Conservation (phyloP, 2,797 vertebrate genomes). For the Hephaestus fuliginosus region DNA sequence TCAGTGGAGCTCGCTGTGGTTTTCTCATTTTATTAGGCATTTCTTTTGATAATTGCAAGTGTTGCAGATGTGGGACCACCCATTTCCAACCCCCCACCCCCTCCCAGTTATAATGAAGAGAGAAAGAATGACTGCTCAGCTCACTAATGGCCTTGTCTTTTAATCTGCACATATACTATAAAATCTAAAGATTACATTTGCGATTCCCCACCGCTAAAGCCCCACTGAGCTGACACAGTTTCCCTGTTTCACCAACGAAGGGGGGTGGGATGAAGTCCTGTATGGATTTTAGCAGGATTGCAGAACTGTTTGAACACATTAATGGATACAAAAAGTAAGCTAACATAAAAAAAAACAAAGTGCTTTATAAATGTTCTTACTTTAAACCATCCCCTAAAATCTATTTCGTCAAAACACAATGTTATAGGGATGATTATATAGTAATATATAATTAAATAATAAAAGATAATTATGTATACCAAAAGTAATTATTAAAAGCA, state of each 20-base stretch:
- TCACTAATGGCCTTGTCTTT: conserved; percentile 52
- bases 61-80: conserved; percentile 18
- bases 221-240: conserved; percentile 62
- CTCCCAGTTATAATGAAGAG: conserved; percentile 20
- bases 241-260: conserved; percentile 50
- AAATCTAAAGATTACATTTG: conserved; percentile 50
- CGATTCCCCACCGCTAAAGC: conserved; percentile 36
- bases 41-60: conserved; percentile 39
- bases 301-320: conserved; percentile 3
- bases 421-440: neutral
- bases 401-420: conserved; percentile 12
- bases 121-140: conserved; percentile 21
- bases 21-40: conserved; percentile 34
- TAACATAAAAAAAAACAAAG: too few relatives aligned
- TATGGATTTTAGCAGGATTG: conserved; percentile 29
- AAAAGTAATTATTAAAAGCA: conserved; percentile 8
- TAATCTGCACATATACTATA: conserved; percentile 46
- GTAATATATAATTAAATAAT: neutral
- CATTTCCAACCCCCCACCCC: conserved; percentile 30
- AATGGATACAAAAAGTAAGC: neutral
- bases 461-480: conserved; percentile 6
- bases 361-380: neutral
- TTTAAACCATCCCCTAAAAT: conserved; percentile 6
- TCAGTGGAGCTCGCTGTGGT: neutral
- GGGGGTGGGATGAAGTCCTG: conserved; percentile 25